These are phyloP conservation scores for Bicyclus anynana DNA, from an alignment of 1,140 invertebrate species.

Conservation along the genomic window DNA sequence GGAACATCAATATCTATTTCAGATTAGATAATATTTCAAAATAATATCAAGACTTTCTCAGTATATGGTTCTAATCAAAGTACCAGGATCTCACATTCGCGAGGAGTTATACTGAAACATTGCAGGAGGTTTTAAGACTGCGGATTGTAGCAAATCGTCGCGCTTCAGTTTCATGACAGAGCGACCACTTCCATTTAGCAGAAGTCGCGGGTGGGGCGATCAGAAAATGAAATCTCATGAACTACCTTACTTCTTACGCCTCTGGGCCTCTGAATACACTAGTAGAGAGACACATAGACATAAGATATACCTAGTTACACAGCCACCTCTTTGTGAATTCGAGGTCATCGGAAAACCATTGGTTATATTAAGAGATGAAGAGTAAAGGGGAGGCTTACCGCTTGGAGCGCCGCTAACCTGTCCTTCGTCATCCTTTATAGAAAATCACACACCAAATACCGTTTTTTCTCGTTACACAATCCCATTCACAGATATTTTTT, in stretches of 20 bases:
- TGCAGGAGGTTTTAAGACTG: not conserved
- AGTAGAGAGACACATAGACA: not conserved
- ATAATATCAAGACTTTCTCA: not conserved
- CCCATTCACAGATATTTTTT: conserved; percentile 87
- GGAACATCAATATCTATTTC: not conserved
- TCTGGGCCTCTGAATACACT: not conserved
- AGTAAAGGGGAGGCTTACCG: conserved; percentile 83
- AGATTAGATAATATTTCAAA: not conserved
- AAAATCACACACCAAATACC: conserved; percentile 79
- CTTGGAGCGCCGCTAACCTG: conserved; percentile 97
- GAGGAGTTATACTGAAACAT: not conserved
- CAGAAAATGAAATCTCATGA: conserved; percentile 39
- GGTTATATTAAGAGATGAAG: conserved; percentile 50
- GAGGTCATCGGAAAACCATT: conserved; percentile 63
- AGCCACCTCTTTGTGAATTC: conserved; percentile 56
- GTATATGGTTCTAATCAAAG: not conserved
- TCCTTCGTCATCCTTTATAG: conserved; percentile 95
- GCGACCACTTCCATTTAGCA: conserved; percentile 45
- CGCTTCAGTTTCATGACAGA: conserved; percentile 53
- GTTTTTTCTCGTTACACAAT: conserved; percentile 82
- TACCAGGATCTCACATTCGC: not conserved
- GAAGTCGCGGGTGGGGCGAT: conserved; percentile 66
- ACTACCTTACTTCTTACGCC: conserved; percentile 22
- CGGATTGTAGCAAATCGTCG: conserved; percentile 55
- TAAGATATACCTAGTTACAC: conserved; percentile 35